Base-by-base conservation (phyloP, 2,888 invertebrate genomes). In the Stenchaetothrips biformis region DNA sequence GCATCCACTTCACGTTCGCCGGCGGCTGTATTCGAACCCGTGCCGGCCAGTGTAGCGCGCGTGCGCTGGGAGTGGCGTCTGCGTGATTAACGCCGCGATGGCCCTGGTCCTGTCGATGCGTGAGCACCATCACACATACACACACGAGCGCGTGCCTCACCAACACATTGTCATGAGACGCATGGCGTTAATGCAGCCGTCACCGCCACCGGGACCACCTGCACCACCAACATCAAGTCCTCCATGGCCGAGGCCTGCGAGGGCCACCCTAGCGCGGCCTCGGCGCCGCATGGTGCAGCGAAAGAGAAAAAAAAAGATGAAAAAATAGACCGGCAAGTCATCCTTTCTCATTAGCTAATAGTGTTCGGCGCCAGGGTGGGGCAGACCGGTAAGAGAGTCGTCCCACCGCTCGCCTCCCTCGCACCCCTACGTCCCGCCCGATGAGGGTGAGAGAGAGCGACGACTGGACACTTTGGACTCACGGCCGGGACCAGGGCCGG, bases 301-400 rank as follows among this genome's bases (percentile, higher is more conserved):
- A n/a, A n/a, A n/a, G n/a, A n/a, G 4, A 37, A 37, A 37, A 37
- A 37, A 37, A 37, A 37, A 1, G 4, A 4, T 4, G 37, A 37
- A 37, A 37, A 37, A 37, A 37, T 37, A 37, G 37, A 25, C 67
- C 67, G 25, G 25, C 67, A 74, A 74, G 25, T 74, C 67, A 74
- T 74, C 13, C 37, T 6, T 6, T 59, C 59, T 74, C 67, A 74
- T 74, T 74, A 74, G 67, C 67, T 74, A 74, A 74, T 74, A 74
- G 67, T 74, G 67, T 74, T 74, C 25, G 67, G 21, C 67, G 25
- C 11, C 25, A 7, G 3, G 2, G 67, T 13, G 59, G 16, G 67
- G 11, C 67, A 25, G 67, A 9, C 21, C 7, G 25, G 25, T 8
- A 6, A 2, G 67, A 21, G n/a, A 18, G 67, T 18, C 59, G 13